Percentiles rank a stretch among this genome's conserved stretches.
These are phyloP conservation scores for Tolmerus cingulatus DNA, from an alignment of 2,888 invertebrate genomes.

Conservation along the genomic window DNA sequence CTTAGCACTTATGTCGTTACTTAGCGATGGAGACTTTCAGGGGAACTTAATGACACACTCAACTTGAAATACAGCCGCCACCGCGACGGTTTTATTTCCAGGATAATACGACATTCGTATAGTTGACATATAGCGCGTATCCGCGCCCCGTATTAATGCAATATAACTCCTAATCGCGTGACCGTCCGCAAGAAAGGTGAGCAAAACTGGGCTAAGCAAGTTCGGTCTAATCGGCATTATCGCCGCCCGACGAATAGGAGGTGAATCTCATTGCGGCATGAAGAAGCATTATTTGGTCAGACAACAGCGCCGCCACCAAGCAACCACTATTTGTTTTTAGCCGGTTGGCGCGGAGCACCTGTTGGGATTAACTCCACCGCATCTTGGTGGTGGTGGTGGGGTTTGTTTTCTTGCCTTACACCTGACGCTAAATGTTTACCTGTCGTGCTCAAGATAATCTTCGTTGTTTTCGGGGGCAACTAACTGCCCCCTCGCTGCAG, in stretches of 20 bases:
- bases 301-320: slow-evolving; percentile 18
- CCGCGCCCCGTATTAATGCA: not conserved
- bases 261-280: slow-evolving; percentile 6
- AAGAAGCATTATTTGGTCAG: slow-evolving; percentile 3
- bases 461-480: not conserved
- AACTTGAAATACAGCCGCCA: not conserved
- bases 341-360: slow-evolving; percentile 12
- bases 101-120: not conserved
- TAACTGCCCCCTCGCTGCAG: not conserved
- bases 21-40: not conserved
- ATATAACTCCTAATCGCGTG: slow-evolving; percentile 22
- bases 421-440: slow-evolving; percentile 7
- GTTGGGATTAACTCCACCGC: slow-evolving; percentile 8
- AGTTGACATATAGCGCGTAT: not conserved
- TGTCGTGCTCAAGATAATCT: slow-evolving; percentile 17
- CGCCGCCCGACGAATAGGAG: slow-evolving; percentile 10
- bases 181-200: not conserved
- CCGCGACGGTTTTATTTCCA: slow-evolving; percentile 28
- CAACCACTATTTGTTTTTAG: slow-evolving; percentile 10
- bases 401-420: not conserved
- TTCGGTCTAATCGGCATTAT: not conserved
- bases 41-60: slow-evolving; percentile 8
- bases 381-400: not conserved
- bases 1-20: not conserved
- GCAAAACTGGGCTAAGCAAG: slow-evolving; percentile 12